Evolutionary conservation across 2,888 invertebrate species (phyloP).

Genomic region (Drosophila bunnanda): DNA sequence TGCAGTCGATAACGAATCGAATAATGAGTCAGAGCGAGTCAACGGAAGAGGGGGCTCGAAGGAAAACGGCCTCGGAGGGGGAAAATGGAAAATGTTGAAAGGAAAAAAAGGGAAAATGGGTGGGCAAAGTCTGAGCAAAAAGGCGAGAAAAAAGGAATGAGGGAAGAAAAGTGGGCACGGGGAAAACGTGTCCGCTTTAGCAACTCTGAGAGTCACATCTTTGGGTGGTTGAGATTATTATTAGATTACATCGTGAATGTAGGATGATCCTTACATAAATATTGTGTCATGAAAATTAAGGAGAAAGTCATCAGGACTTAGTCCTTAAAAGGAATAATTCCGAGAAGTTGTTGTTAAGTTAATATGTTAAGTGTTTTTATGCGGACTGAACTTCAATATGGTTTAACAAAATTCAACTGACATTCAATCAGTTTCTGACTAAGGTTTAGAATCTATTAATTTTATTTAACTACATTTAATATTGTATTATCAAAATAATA

Average conservation of each 20-base stretch:
- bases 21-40: constrained; percentile 52
- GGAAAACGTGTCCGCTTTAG: constrained; percentile 15
- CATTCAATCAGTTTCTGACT: background rate
- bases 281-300: background rate
- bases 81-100: constrained; percentile 7
- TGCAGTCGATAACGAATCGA: constrained; percentile 58
- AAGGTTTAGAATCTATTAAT: background rate
- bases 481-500: background rate
- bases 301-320: background rate
- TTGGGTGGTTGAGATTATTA: constrained; percentile 10
- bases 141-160: constrained; percentile 18
- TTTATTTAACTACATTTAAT: background rate
- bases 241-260: constrained; percentile 10
- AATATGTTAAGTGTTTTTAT: background rate
- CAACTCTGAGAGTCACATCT: constrained; percentile 21
- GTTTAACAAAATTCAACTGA: background rate
- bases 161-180: constrained; percentile 7
- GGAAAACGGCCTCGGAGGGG: background rate
- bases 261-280: background rate
- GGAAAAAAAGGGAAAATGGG: background rate
- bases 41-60: background rate
- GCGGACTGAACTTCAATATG: background rate
- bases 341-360: background rate
- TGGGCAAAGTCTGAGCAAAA: constrained; percentile 17
- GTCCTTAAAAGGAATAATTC: background rate